Percentiles rank a stretch among this genome's conserved stretches.
Evolutionary conservation across 2,888 invertebrate species (phyloP).

Genomic region (Lamproptera curius): DNA sequence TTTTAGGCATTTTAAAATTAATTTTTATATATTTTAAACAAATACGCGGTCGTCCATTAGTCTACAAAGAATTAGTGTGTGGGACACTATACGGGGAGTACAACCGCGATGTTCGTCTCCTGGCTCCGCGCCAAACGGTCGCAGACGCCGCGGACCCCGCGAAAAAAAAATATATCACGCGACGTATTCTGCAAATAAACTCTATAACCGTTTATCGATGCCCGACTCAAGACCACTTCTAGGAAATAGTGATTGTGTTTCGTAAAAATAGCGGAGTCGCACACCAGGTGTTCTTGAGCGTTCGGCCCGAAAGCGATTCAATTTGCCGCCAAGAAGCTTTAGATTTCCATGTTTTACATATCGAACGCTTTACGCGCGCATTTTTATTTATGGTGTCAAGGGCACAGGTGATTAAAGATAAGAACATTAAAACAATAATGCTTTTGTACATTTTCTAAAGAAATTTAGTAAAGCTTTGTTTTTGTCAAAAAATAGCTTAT

Average conservation of each 20-base stretch:
- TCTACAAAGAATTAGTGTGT: no score
- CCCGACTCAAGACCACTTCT: constrained; percentile 24
- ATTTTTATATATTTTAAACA: no score
- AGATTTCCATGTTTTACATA: constrained; percentile 10
- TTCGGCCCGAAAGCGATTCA: no score
- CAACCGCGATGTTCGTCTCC: constrained; percentile 16
- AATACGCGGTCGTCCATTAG: no score
- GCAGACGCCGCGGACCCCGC: constrained; percentile 16
- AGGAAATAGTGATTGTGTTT: constrained; percentile 27
- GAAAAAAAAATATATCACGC: constrained; percentile 27
- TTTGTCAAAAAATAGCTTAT: no score
- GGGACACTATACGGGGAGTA: no score
- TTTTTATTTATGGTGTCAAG: not conserved
- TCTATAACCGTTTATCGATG: constrained; percentile 23
- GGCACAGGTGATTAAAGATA: not conserved
- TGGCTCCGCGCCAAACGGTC: constrained; percentile 14
- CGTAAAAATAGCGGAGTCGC: constrained; percentile 23
- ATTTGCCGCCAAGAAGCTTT: constrained; percentile 8
- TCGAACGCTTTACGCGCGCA: constrained; percentile 1
- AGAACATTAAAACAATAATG: no score
- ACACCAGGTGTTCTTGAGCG: no score
- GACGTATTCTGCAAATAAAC: constrained; percentile 34
- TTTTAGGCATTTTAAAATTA: no score
- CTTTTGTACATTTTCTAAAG: no score
- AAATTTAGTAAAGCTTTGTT: no score